Evolutionary conservation across 2,113 vertebrate species (phyloP), one percentile per base, ranked within the genome.

Genomic region (Romanogobio albipinnatus): DNA sequence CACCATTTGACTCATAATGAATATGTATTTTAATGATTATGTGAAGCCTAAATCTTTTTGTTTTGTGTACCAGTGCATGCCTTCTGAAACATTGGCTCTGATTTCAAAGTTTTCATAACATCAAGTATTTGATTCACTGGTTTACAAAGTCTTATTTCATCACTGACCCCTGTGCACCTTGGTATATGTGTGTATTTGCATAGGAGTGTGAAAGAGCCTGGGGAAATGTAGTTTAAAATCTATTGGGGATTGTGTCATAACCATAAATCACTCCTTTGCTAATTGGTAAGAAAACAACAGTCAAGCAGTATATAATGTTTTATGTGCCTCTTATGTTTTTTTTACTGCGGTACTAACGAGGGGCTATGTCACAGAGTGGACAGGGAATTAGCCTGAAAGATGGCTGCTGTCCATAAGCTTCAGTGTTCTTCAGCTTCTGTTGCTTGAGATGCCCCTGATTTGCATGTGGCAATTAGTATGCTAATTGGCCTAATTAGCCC

Each of bases 231-330:
- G 89, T 87, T 88, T 74, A 56, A 91, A 89, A 90, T 90, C 90
- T 86, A 53, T 62, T 77, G 91, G 93, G 92, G 91, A 92, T 91
- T 89, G 83, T 77, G 90, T 89, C 88, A 26, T 47, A 56, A 87
- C 87, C 87, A 89, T 95, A 95, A 95, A 95, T 95, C 94, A 93
- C 83, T 77, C 76, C 79, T 88, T 89, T 89, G 86, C 91, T 94
- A 94, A 95, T 95, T 94, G 94, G 94, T 94, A 90, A 91, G 89
- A 94, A 93, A 95, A 92, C 92, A 93, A 92, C 89, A 86, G 91
- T 92, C 88, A 89, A 86, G 92, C 92, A 92, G 92, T 94, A 95
- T 95, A 95, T 95, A 95, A 95, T 92, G 92, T 94, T 95, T 94
- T 94, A 95, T 91, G 91, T 92, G 93, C 93, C 88, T 91, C 92